phyloP scores from a whole-genome alignment of 2,797 vertebrate genomes.

The Zenarchopterus dispar region DNA sequence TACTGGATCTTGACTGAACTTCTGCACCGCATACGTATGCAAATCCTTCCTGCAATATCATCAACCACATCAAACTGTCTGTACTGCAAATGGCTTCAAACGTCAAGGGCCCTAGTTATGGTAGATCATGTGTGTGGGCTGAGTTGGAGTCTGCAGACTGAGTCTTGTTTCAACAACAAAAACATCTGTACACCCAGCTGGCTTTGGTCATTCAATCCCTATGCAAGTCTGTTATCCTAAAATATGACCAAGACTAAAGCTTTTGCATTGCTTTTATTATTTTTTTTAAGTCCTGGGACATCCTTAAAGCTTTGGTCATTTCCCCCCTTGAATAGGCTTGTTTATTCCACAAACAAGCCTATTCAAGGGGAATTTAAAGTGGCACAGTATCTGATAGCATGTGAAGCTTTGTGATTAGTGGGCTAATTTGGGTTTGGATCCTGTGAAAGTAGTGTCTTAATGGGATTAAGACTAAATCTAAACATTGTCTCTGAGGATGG shows the following conservation, averaged over 20 bases:
- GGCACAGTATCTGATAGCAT: conserved; percentile 23
- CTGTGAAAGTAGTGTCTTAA: conserved; percentile 34
- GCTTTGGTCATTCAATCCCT: too few relatives aligned
- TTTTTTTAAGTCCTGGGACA: too few relatives aligned
- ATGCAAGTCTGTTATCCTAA: too few relatives aligned
- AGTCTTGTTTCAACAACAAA: conserved; percentile 13
- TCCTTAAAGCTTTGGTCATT: too few relatives aligned
- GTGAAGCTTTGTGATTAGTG: conserved; percentile 41
- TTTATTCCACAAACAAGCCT: conserved; percentile 15
- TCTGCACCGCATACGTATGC: too few relatives aligned
- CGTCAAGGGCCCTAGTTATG: conserved; percentile 21
- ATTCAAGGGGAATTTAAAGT: conserved; percentile 35
- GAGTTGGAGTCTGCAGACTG: conserved; percentile 23
- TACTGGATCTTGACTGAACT: too few relatives aligned
- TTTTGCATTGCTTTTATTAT: too few relatives aligned
- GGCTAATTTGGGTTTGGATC: conserved; percentile 50
- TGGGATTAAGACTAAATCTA: conserved; percentile 56
- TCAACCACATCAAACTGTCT: conserved; percentile 5
- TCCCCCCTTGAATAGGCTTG: too few relatives aligned
- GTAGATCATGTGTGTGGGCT: conserved; percentile 11
- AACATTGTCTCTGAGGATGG: conserved; percentile 39
- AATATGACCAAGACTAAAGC: too few relatives aligned
- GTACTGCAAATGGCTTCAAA: conserved; percentile 8
- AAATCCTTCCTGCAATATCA: not conserved
- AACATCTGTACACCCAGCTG: conserved; percentile 36